Base-by-base conservation (phyloP, 53 echinoderm and acorn worm species). In the Glandiceps talaboti region DNA sequence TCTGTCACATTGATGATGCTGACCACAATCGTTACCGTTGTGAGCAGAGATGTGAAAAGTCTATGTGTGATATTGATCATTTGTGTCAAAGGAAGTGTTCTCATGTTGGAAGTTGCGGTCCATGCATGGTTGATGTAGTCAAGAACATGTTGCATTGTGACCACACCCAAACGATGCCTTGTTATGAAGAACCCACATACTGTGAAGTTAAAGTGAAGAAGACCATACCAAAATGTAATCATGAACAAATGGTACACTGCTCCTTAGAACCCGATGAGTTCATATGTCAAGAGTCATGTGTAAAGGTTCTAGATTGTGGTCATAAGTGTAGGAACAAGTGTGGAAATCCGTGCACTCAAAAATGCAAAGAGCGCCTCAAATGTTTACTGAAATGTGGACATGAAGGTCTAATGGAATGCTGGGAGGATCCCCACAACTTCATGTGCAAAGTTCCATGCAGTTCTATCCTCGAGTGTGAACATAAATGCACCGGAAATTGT, bases 241-340 rank as follows among this genome's bases (percentile, higher is more conserved):
- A n/a, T n/a, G n/a, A n/a, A n/a, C n/a, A n/a, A n/a, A n/a, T n/a
- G n/a, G n/a, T n/a, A n/a, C n/a, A n/a, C n/a, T n/a, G n/a, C n/a
- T n/a, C n/a, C n/a, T n/a, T n/a, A n/a, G n/a, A n/a, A n/a, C n/a
- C n/a, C n/a, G n/a, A n/a, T n/a, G n/a, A n/a, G n/a, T n/a, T n/a
- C n/a, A n/a, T n/a, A n/a, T n/a, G n/a, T n/a, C n/a, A n/a, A n/a
- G n/a, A n/a, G n/a, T n/a, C n/a, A n/a, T n/a, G n/a, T n/a, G n/a
- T n/a, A n/a, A n/a, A n/a, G n/a, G n/a, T n/a, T n/a, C n/a, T n/a
- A n/a, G n/a, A n/a, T n/a, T 92, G 92, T 76, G 89, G 92, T 14
- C 92, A 92, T 76, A 75, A 31, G 0, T 92, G 92, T 76, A 74
- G 29, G n/a, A 31, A 29, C 14, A 82, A 77, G 29, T 92, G 92